Evolutionary conservation across 2,113 vertebrate genomes (phyloP).

Genomic region (Phaethon lepturus): DNA sequence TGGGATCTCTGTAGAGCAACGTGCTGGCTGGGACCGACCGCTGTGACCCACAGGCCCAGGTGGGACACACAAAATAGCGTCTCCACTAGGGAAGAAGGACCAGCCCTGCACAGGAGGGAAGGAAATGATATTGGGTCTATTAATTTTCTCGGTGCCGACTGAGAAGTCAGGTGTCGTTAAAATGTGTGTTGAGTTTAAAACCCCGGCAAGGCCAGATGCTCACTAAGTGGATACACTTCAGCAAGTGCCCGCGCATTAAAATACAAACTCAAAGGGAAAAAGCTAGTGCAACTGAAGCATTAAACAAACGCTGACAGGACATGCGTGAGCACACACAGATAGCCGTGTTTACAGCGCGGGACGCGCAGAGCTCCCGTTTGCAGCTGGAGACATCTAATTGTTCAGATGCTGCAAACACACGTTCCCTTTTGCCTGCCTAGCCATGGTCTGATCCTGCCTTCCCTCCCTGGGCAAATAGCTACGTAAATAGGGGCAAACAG

Average conservation of each 20-base stretch:
- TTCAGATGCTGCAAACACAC: slow-evolving; percentile 10
- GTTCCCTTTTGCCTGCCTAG: background rate
- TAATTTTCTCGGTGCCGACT: background rate
- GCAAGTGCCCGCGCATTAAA: slow-evolving; percentile 65
- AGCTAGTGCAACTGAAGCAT: slow-evolving; percentile 40
- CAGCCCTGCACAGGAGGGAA: background rate
- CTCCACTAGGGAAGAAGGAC: background rate
- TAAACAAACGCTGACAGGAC: slow-evolving; percentile 64
- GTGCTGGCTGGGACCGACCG: background rate
- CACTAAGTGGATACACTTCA: slow-evolving; percentile 60
- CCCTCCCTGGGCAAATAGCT: background rate
- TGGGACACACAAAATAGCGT: background rate
- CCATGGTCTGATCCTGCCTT: background rate
- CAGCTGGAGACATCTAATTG: background rate
- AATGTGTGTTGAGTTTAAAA: slow-evolving; percentile 52
- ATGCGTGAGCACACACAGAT: slow-evolving; percentile 63
- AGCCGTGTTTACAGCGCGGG: background rate
- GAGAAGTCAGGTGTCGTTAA: slow-evolving; percentile 51
- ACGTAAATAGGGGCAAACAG: background rate
- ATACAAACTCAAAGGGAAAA: slow-evolving; percentile 39
- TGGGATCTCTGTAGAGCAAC: background rate
- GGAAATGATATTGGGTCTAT: background rate
- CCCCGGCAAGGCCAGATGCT: slow-evolving; percentile 63
- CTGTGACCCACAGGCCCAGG: background rate
- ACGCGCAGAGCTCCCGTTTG: slow-evolving; percentile 1